These are phyloP conservation scores for Lysandra bellargus DNA, from an alignment of 2,888 invertebrate species.

Conservation along the genomic window DNA sequence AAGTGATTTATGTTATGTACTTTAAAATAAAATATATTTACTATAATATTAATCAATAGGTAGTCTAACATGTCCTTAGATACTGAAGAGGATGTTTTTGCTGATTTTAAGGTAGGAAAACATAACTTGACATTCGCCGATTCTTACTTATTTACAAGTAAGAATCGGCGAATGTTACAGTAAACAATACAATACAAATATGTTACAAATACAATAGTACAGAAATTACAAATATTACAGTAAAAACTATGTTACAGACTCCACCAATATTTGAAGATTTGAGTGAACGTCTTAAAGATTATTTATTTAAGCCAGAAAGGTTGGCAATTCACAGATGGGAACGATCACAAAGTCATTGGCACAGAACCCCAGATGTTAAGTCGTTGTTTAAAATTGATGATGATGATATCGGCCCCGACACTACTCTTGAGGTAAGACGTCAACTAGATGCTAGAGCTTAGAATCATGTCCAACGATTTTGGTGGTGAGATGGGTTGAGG, in stretches of 20 bases:
- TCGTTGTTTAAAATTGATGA: constrained; percentile 68
- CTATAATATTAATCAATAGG: background rate
- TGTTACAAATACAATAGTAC: constrained; percentile 48
- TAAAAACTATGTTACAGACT: constrained; percentile 54
- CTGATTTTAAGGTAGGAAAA: constrained; percentile 55
- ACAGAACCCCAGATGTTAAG: constrained; percentile 43
- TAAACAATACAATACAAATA: constrained; percentile 23
- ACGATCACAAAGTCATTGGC: constrained; percentile 83
- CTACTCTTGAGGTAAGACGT: constrained; percentile 62
- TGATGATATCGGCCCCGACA: constrained; percentile 61
- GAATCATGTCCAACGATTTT: too few species aligned
- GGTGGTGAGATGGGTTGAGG: too few species aligned
- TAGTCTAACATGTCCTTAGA: constrained; percentile 50
- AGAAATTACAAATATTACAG: background rate
- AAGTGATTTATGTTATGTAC: background rate
- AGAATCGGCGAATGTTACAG: background rate
- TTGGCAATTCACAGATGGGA: constrained; percentile 87
- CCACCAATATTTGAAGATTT: constrained; percentile 85
- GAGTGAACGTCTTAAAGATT: constrained; percentile 83
- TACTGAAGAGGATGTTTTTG: constrained; percentile 52
- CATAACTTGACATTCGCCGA: background rate
- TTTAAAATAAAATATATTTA: background rate
- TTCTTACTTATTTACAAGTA: background rate
- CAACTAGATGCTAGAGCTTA: background rate
- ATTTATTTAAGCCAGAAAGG: constrained; percentile 84